A percentile compares a stretch with the other conserved stretches of the same genome.
Conservation (phyloP, 2,888 invertebrate genomes). For the Endotricha flammealis region DNA sequence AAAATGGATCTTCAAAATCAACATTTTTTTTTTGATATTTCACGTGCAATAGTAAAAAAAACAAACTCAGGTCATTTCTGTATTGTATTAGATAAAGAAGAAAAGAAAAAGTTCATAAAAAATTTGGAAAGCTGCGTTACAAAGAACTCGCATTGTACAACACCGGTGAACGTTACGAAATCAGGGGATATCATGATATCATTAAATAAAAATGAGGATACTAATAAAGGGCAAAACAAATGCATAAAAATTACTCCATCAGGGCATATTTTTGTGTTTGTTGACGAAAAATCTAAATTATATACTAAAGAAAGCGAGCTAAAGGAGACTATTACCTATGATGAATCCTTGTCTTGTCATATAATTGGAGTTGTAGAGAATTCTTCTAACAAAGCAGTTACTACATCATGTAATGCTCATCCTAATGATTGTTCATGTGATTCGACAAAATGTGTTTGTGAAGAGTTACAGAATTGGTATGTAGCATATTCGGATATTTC, state of each 20-base stretch:
- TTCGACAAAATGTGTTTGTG: constrained; percentile 34
- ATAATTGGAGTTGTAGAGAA: constrained; percentile 20
- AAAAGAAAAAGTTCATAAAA: constrained; percentile 40
- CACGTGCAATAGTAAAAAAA: constrained; percentile 31
- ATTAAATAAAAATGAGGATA: constrained; percentile 26
- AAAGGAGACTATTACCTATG: too few species aligned
- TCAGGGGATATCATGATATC: constrained; percentile 40
- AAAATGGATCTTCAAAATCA: constrained; percentile 25
- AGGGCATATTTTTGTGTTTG: constrained; percentile 42
- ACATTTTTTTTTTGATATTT: constrained; percentile 21
- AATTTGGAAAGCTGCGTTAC: constrained; percentile 37
- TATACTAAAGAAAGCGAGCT: constrained; percentile 19
- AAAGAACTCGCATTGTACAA: constrained; percentile 24
- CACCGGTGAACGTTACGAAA: constrained; percentile 36
- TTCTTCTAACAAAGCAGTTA: constrained; percentile 31
- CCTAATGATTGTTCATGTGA: constrained; percentile 28
- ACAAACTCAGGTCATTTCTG: constrained; percentile 41
- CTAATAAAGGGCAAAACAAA: constrained; percentile 27
- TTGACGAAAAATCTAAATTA: constrained; percentile 28
- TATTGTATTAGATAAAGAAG: constrained; percentile 41
- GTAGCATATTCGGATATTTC: not conserved
- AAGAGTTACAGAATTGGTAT: constrained; percentile 17
- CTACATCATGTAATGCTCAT: constrained; percentile 33
- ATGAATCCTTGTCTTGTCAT: too few species aligned
- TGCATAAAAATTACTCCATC: constrained; percentile 47